Evolutionary conservation across 1,140 invertebrate genomes (phyloP), one percentile per base, ranked within the genome.

Genomic region (Pectinophora gossypiella): DNA sequence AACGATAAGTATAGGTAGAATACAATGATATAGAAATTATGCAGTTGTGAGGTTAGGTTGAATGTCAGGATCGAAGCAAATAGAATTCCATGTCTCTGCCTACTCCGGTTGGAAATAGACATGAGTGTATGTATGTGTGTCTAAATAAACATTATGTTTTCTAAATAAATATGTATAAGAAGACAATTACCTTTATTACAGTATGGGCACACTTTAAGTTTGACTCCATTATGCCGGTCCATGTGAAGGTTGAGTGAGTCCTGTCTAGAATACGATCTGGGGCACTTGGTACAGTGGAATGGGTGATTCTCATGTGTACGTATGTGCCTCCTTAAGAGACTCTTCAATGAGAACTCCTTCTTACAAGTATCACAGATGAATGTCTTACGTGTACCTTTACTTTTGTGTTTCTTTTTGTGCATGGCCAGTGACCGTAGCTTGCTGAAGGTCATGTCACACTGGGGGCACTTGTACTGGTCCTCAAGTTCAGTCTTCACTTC

Each of bases 161-260:
- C n/a, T n/a, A n/a, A n/a, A n/a, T n/a, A n/a, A n/a, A n/a, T n/a
- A n/a, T n/a, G n/a, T n/a, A n/a, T n/a, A n/a, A n/a, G n/a, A n/a
- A n/a, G n/a, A n/a, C n/a, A 42, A 42, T 50, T 73, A 91, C 90
- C 89, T 89, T 91, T 91, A 42, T 75, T 75, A 68, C 90, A 91
- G 59, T 89, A 88, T 21, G 85, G 75, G 69, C 91, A 92, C n/a
- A 88, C 71, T 70, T 92, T 88, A 9, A 89, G 89, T 64, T 90
- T 91, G 15, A 89, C 72, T 13, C 89, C 89, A 32, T 87, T 85
- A 71, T 92, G 90, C 47, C 85, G 87, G 55, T 89, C 89, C 65
- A 90, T 79, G 68, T 91, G 91, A 42, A 89, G 83, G 16, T 73
- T 80, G 3, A 91, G 64, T 42, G 90, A 90, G 54, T 91, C 90